Evolutionary conservation across 2,113 vertebrate genomes (phyloP).

Genomic region (Micronisus gabar): DNA sequence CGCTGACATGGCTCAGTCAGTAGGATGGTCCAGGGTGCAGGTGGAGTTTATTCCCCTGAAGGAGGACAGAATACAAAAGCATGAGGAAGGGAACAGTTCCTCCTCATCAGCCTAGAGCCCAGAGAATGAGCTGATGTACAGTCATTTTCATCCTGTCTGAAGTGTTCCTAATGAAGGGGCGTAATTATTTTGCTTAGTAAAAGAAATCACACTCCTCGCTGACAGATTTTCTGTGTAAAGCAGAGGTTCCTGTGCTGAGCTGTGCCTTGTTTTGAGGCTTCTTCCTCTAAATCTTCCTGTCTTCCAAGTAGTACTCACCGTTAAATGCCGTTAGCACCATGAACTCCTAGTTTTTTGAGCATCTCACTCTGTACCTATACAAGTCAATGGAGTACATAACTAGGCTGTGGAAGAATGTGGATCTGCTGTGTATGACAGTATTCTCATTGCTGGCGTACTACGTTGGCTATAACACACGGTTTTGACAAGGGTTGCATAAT

Average conservation of each 20-base stretch:
- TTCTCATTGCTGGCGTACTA: not conserved
- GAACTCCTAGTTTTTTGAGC: not conserved
- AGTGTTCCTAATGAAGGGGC: not conserved
- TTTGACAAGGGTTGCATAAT: not conserved
- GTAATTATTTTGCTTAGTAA: not conserved
- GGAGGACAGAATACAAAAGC: not conserved
- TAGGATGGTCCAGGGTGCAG: not conserved
- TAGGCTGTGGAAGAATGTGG: not conserved
- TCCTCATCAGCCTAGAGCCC: not conserved
- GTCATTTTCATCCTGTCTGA: not conserved
- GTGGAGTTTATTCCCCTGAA: not conserved
- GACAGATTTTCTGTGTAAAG: not conserved
- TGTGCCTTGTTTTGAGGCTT: not conserved
- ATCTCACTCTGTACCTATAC: not conserved
- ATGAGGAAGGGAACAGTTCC: not conserved
- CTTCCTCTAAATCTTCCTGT: not conserved
- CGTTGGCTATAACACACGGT: not conserved
- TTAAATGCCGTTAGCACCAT: not conserved
- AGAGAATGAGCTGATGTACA: not conserved
- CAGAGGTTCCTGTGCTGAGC: not conserved
- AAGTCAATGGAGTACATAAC: not conserved
- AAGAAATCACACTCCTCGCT: not conserved
- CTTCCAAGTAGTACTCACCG: not conserved
- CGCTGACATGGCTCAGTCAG: not conserved
- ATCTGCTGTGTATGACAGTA: not conserved